Evolutionary conservation across 2,888 invertebrate genomes (phyloP), one percentile per base, ranked within the genome.

Genomic region (Aspidiotus rigidus): DNA sequence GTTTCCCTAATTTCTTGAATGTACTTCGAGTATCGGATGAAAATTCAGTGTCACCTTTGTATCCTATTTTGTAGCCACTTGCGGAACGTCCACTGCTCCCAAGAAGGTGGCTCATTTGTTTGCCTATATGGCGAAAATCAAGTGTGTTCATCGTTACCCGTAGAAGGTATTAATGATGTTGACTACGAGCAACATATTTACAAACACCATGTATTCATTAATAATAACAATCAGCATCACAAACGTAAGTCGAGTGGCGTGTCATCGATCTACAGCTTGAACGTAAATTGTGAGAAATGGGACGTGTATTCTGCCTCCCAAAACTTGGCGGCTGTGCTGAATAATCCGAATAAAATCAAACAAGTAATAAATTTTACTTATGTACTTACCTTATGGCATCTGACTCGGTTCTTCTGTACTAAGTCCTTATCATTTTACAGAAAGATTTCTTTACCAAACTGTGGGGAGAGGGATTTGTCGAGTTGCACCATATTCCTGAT

Each of bases 391-490:
- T 10, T n/a, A 28, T 28, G 28, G 28, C 28, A 13, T 10, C 39
- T 66, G 13, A 42, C 2, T 16, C 57, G 40, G 10, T 57, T 42
- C 41, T 69, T 69, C 71, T 11, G 16, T 56, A 16, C 61, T 28
- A 9, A 40, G 11, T 63, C 41, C 7, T 61, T 59, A 39, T 16
- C 59, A 54, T 54, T 59, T 73, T 75, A 60, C 76, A 80, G 78
- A 78, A 77, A 75, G 83, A 95, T 78, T 93, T 99, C 77, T 95
- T 99, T 76, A 95, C 95, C 0, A 93, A 93, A 78, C 94, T 94
- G 72, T 99, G 98, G 98, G 98, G 99, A 59, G 96, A 96, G 75
- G 83, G 85, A 71, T 99, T 99, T 79, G 85, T 93, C 17, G 95
- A 95, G 72, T 87, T 89, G 75, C 81, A 84, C 40, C 84, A 86